phyloP scores from a whole-genome alignment of 2,888 invertebrate genomes.

The Corbicula japonica region DNA sequence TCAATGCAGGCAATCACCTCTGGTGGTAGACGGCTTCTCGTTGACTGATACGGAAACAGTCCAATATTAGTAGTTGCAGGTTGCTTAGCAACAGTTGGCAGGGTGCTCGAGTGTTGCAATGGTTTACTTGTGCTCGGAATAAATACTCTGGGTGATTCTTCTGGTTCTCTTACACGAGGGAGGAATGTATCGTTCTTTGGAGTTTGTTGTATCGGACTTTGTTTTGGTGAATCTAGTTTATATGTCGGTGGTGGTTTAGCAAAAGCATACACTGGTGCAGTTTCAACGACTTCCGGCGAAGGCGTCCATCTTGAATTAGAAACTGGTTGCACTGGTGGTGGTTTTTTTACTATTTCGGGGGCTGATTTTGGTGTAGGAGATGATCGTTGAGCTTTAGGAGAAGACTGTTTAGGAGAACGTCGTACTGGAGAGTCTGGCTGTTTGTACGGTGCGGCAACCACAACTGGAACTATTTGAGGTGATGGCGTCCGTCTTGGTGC shows the following conservation, averaged over 20 bases:
- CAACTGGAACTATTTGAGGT: slow-evolving; percentile 7
- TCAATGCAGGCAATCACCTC: slow-evolving; percentile 47
- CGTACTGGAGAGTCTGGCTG: too few species aligned
- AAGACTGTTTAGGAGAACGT: not conserved
- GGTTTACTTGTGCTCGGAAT: not conserved
- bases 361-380: not conserved
- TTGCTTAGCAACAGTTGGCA: too few species aligned
- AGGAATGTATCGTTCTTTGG: too few species aligned
- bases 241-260: slow-evolving; percentile 2
- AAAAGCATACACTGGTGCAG: not conserved
- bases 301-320: slow-evolving; percentile 34
- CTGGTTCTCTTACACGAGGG: too few species aligned
- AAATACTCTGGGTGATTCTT: too few species aligned
- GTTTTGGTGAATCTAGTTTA: too few species aligned
- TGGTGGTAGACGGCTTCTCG: slow-evolving; percentile 33
- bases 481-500: slow-evolving; percentile 4
- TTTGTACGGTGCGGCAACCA: not conserved
- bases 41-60: not conserved
- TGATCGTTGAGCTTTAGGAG: not conserved
- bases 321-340: not conserved
- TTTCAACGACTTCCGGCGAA: slow-evolving; percentile 25
- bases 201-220: too few species aligned
- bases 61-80: not conserved
- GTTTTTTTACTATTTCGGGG: not conserved
- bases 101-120: too few species aligned